Conservation (phyloP, 2,888 invertebrate genomes). For the Girardia tigrina region DNA sequence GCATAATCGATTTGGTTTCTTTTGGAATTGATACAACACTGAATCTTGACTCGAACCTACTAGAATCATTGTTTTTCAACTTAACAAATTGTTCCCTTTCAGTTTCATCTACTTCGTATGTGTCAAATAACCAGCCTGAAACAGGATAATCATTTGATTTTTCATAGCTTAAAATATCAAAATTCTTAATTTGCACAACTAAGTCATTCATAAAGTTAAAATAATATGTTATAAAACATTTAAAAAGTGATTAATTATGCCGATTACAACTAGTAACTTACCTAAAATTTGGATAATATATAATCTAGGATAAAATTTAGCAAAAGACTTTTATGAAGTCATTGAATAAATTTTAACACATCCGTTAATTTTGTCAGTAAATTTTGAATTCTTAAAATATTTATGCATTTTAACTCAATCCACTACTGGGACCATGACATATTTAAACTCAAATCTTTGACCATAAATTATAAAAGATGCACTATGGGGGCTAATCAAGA, state of each 20-base stretch:
- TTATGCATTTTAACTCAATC: too few species aligned
- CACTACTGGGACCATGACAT: too few species aligned
- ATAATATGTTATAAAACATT: background rate
- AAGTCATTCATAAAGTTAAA: background rate
- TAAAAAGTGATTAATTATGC: background rate
- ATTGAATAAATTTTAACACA: too few species aligned
- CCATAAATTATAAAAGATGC: too few species aligned
- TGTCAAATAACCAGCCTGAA: conserved; percentile 29
- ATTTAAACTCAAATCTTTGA: too few species aligned
- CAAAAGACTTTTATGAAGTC: too few species aligned
- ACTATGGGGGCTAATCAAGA: too few species aligned
- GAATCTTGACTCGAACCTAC: conserved; percentile 72
- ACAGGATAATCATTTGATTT: background rate
- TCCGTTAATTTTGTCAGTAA: too few species aligned
- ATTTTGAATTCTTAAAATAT: too few species aligned
- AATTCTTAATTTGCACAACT: background rate
- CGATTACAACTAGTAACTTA: background rate
- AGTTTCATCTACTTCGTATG: background rate
- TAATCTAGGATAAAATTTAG: background rate
- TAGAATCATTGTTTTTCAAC: conserved; percentile 71
- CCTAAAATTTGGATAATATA: background rate
- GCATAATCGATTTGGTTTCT: conserved; percentile 64
- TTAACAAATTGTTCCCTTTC: conserved; percentile 42
- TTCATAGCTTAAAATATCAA: background rate
- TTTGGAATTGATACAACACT: conserved; percentile 62